phyloP scores from a whole-genome alignment of 1,140 invertebrate genomes.

The Andrena cerasifolii region DNA sequence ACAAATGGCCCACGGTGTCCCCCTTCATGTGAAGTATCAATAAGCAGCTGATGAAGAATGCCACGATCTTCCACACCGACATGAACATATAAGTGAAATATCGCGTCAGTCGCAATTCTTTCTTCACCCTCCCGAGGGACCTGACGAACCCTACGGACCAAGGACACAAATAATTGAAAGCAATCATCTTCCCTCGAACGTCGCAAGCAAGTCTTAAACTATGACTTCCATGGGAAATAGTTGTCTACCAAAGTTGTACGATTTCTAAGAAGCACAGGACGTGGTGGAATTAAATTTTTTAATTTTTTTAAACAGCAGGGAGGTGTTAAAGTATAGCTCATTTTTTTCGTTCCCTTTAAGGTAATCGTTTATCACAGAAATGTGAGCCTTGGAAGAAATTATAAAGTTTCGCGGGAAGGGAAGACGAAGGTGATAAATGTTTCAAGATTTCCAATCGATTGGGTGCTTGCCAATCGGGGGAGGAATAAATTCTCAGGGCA shows the following conservation, averaged over 20 bases:
- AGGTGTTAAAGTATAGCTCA: too few relatives aligned
- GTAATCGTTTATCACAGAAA: constrained; percentile 4
- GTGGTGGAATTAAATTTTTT: too few relatives aligned
- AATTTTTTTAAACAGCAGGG: too few relatives aligned
- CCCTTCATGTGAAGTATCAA: constrained; percentile 89
- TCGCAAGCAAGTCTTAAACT: too few relatives aligned
- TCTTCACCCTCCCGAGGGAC: constrained; percentile 91
- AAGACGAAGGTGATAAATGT: not conserved
- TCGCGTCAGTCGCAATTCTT: constrained; percentile 89
- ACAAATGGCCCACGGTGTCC: constrained; percentile 90
- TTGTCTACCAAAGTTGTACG: too few relatives aligned
- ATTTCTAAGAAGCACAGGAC: too few relatives aligned
- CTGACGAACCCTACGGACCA: constrained; percentile 86
- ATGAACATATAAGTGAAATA: constrained; percentile 96
- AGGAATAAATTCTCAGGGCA: not conserved
- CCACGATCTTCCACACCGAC: constrained; percentile 93
- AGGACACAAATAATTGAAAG: constrained; percentile 3
- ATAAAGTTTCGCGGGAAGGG: too few relatives aligned
- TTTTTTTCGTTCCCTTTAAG: not conserved
- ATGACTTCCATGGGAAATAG: too few relatives aligned
- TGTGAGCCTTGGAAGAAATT: not conserved
- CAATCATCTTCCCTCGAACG: too few relatives aligned
- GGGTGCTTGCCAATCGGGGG: not conserved
- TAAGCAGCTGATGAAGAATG: constrained; percentile 89
- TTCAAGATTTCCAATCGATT: not conserved